Evolutionary conservation across 1,140 invertebrate species (phyloP), one percentile per base, ranked within the genome.

Genomic region (Saccostrea echinata): DNA sequence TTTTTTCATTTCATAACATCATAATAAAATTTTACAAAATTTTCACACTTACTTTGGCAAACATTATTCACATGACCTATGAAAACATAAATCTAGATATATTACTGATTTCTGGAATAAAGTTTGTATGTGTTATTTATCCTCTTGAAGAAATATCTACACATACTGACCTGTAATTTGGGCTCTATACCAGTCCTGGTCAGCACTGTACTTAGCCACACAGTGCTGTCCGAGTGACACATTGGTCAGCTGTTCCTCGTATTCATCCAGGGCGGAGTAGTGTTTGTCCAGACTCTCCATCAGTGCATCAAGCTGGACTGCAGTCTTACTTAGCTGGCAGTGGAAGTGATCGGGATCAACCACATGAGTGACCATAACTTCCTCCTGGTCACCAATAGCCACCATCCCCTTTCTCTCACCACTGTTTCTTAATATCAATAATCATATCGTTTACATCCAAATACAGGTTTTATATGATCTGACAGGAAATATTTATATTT

Each of bases 171-270:
- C 97, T 1, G 97, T 95, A n/a, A 98, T 96, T 90, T 97, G 96
- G 1, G 97, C 97, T 90, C 97, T 95, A 92, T 98, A 98, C 97
- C 97, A 98, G 1, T 94, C 93, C 57, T 96, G 96, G 92, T 98
- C 97, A 0, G 96, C 96, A 0, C 96, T 96, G 92, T 97, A 97
- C 86, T 96, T 95, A 0, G 97, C 97, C 55, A 97, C 95, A 93
- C 97, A 98, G 16, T 97, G 92, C 0, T 96, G 96, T 9, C 96
- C 96, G 84, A 96, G 82, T 24, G 24, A 55, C 18, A 86, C 61
- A 27, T 84, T 84, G 33, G 33, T 53, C 18, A 93, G 52, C 1
- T 53, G 27, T 35, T 92, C 91, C 43, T 91, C 90, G 61, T 87
- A 55, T 9, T 86, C 84, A 51, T 81, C 43, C 2, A 92, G 76